A percentile compares a stretch with the other conserved stretches of the same genome.
phyloP scores from a whole-genome alignment of 1,140 invertebrate species.

The Brachystomella parvula region DNA sequence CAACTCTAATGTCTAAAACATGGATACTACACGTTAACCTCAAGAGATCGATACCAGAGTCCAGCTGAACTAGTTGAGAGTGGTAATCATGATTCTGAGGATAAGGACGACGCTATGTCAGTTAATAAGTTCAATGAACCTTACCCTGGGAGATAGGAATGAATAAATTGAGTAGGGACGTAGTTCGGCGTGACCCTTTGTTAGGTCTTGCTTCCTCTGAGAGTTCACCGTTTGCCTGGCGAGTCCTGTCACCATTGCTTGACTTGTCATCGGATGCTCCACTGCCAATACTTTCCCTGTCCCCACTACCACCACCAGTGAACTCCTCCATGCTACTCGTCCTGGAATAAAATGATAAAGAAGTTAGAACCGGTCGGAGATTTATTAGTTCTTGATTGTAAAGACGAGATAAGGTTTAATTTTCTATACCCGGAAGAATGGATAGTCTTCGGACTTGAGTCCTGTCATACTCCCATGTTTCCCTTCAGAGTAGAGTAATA shows the following conservation, averaged over 20 bases:
- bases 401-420: too few relatives aligned
- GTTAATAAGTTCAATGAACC: slow-evolving; percentile 39
- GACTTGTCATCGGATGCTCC: slow-evolving; percentile 23
- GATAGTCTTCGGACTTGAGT: too few relatives aligned
- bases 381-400: too few relatives aligned
- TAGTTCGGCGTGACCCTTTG: slow-evolving; percentile 81
- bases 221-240: slow-evolving; percentile 32
- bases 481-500: too few relatives aligned
- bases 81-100: background rate
- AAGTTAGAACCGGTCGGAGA: too few relatives aligned
- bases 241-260: slow-evolving; percentile 24
- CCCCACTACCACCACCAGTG: background rate
- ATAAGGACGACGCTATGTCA: background rate
- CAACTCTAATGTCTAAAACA: too few relatives aligned
- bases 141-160: slow-evolving; percentile 87
- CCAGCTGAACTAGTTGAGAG: background rate
- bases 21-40: background rate
- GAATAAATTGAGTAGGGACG: slow-evolving; percentile 86
- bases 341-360: too few relatives aligned
- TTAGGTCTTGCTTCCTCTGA: slow-evolving; percentile 31
- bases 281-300: slow-evolving; percentile 15
- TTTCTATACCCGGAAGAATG: too few relatives aligned
- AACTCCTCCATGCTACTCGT: slow-evolving; percentile 25
- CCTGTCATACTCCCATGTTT: too few relatives aligned
- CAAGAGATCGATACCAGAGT: background rate